Evolutionary conservation across 2,888 invertebrate genomes (phyloP).

Genomic region (Spialia ferax): DNA sequence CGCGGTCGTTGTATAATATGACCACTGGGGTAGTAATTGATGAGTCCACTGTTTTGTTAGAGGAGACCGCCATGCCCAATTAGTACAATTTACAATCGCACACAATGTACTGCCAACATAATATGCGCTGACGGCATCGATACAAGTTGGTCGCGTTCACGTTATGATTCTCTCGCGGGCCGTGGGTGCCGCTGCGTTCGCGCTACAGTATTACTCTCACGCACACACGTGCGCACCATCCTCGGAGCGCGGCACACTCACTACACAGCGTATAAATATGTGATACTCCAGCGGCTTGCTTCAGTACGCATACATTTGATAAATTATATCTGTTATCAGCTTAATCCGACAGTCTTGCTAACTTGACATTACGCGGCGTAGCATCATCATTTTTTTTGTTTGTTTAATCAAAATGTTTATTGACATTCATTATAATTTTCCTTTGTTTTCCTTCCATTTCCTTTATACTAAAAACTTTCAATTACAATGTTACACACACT

Average conservation of each 20-base stretch:
- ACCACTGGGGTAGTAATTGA: constrained; percentile 69
- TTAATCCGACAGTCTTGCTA: constrained; percentile 51
- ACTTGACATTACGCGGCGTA: constrained; percentile 12
- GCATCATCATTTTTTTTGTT: neutral
- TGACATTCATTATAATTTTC: too few relatives aligned
- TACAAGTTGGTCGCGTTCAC: constrained; percentile 81
- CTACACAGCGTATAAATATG: constrained; percentile 57
- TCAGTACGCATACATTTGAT: constrained; percentile 54
- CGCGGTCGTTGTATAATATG: constrained; percentile 67
- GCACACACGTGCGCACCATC: constrained; percentile 56
- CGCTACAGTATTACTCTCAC: constrained; percentile 68
- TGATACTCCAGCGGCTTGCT: constrained; percentile 46
- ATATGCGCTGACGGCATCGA: constrained; percentile 80
- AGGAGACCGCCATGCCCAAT: constrained; percentile 80
- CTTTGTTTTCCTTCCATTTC: too few relatives aligned
- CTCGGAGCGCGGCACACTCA: constrained; percentile 58
- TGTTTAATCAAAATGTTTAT: too few relatives aligned
- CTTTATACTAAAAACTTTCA: too few relatives aligned
- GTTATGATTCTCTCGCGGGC: constrained; percentile 76
- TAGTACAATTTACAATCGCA: constrained; percentile 83
- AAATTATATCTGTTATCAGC: constrained; percentile 57
- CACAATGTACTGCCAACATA: constrained; percentile 67
- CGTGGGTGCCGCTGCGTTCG: constrained; percentile 77
- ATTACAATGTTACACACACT: too few relatives aligned
- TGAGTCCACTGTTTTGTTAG: constrained; percentile 76